phyloP scores from a whole-genome alignment of 2,797 vertebrate genomes.

The Hyperoplus lanceolatus region DNA sequence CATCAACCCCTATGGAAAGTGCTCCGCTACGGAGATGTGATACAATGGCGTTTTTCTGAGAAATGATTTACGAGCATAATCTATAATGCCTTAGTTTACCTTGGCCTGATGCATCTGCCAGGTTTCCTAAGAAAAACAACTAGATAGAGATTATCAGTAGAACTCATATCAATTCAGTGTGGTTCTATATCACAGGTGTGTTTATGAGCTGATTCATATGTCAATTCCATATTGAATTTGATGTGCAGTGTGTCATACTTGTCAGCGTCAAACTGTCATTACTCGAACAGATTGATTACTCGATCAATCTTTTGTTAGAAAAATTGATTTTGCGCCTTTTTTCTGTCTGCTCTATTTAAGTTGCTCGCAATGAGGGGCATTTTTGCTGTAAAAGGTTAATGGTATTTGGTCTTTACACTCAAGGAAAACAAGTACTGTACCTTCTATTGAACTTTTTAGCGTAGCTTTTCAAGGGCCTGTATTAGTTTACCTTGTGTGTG shows the following conservation, averaged over 20 bases:
- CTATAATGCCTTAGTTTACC: not conserved
- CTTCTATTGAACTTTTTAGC: not conserved
- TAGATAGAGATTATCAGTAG: not conserved
- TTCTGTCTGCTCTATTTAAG: not conserved
- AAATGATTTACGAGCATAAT: conserved; percentile 22
- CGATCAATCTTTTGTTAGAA: conserved; percentile 15
- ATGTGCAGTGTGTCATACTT: conserved; percentile 1
- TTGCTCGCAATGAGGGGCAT: not conserved
- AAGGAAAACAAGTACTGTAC: conserved; percentile 1
- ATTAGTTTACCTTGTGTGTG: not conserved
- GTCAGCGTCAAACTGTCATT: not conserved
- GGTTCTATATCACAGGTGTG: not conserved
- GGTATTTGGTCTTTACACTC: not conserved
- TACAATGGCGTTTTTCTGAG: not conserved
- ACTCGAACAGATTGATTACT: conserved; percentile 5
- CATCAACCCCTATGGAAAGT: conserved; percentile 32
- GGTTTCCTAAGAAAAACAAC: conserved; percentile 16
- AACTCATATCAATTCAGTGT: not conserved
- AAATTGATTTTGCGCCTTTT: not conserved
- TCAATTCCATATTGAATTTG: not conserved
- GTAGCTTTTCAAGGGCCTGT: conserved; percentile 7
- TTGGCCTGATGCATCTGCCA: conserved; percentile 9
- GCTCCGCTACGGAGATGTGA: not conserved
- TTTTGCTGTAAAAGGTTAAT: not conserved
- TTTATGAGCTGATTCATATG: conserved; percentile 2